A percentile compares a stretch with the other conserved stretches of the same genome.
Conservation (phyloP, 2,797 vertebrate species). For the Danio kyathit region DNA sequence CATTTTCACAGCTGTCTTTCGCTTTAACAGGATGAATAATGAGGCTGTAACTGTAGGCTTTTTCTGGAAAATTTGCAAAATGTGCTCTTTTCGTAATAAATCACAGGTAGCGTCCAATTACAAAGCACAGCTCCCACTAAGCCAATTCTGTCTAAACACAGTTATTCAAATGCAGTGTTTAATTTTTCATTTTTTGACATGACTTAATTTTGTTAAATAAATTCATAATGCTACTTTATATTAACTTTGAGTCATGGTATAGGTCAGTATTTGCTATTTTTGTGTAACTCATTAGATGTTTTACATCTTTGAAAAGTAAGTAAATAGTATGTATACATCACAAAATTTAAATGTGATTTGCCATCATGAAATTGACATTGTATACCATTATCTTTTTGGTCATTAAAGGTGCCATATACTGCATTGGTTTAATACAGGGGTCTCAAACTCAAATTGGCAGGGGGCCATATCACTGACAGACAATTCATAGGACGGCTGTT, state of each 20-base stretch:
- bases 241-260: background rate
- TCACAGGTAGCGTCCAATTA: constrained; percentile 1
- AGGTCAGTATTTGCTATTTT: background rate
- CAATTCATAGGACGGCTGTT: no score
- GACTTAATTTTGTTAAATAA: background rate
- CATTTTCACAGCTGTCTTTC: constrained; percentile 39
- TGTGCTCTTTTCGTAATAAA: constrained; percentile 1
- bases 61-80: background rate
- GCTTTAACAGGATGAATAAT: constrained; percentile 8
- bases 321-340: background rate
- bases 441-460: no score
- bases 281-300: background rate
- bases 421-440: no score
- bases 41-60: background rate
- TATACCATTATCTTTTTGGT: no score
- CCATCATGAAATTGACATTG: background rate
- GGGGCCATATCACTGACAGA: no score
- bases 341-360: background rate
- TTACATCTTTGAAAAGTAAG: no score
- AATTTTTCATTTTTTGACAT: background rate
- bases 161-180: background rate
- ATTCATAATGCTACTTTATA: background rate
- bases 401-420: no score
- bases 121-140: constrained; percentile 2
- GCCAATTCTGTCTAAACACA: background rate